Conservation (phyloP, 2,888 invertebrate species). For the Exephanes ischioxanthus region DNA sequence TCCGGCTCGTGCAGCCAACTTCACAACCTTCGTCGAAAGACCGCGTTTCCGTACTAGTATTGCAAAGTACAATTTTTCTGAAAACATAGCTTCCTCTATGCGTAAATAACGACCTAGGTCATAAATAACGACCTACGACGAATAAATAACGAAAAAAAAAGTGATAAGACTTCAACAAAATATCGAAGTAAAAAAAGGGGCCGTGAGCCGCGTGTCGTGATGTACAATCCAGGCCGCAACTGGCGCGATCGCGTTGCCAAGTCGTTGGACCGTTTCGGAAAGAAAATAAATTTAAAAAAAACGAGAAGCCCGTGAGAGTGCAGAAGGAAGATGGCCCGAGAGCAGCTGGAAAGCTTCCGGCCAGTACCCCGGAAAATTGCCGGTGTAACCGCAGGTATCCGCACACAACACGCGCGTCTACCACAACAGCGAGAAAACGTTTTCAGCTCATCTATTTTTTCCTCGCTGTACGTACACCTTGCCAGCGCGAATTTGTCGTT, state of each 20-base stretch:
- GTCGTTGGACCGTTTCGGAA: background rate
- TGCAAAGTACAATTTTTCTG: too few species aligned
- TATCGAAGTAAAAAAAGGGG: background rate
- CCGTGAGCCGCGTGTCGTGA: background rate
- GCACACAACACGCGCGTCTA: slow-evolving; percentile 26
- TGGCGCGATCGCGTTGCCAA: slow-evolving; percentile 17
- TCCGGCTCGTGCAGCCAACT: too few species aligned
- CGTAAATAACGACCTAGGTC: too few species aligned
- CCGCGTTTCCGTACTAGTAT: too few species aligned
- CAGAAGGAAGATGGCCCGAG: slow-evolving; percentile 20
- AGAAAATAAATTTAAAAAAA: background rate
- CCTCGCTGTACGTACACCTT: background rate
- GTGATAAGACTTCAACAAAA: background rate
- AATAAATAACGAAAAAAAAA: background rate
- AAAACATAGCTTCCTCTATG: too few species aligned
- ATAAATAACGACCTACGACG: too few species aligned
- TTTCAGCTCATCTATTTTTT: slow-evolving; percentile 4
- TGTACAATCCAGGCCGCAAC: background rate
- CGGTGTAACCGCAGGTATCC: slow-evolving; percentile 47
- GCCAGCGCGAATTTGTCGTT: background rate
- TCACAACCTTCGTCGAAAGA: too few species aligned
- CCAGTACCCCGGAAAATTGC: slow-evolving; percentile 53
- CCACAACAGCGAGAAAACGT: slow-evolving; percentile 15
- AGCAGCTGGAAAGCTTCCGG: slow-evolving; percentile 45
- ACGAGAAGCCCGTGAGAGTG: slow-evolving; percentile 7